Evolutionary conservation across 2,113 vertebrate species (phyloP), one percentile per base, ranked within the genome.

Genomic region (Tretioscincus oriximinensis): DNA sequence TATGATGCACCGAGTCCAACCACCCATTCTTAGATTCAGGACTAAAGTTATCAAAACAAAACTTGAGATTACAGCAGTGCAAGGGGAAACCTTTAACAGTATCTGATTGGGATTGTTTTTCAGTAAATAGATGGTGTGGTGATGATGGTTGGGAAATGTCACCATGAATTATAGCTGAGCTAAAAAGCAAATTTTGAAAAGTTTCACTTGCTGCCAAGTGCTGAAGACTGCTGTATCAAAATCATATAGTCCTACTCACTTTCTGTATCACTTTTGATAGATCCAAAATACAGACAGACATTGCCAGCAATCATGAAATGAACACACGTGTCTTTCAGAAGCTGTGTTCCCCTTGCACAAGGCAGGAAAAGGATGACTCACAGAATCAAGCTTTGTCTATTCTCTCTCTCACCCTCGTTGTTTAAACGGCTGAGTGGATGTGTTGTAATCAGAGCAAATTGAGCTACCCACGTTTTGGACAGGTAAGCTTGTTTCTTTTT

Each of bases 181-280:
- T 16, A 35, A 41, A 80, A 72, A 68, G 65, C 2, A 45, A 60
- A 45, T 82, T n/a, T 67, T 45, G 28, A 0, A 24, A 61, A 9
- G 76, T 91, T 89, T 91, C 69, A 0, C 76, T 87, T 80, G 82
- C 65, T 74, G 84, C 78, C 76, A 1, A n/a, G 8, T 80, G 2
- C 89, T 89, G 90, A 81, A 84, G 70, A 60, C 90, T 90, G 90
- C 90, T 87, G 78, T 88, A 83, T 65, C 78, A 88, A 92, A 89
- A 86, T 86, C 78, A 31, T 5, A 70, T 73, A 4, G 66, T 80
- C 86, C 1, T 1, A 4, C 2, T 63, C 10, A 73, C 85, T 85
- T 88, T 82, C 90, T 82, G 26, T 54, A 71, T 82, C 81, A 0
- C 82, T 66, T 41, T 41, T 24, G 60, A 66, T 7, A 79, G 80